Conservation (phyloP, 2,113 vertebrate genomes). For the Gymnobelideus leadbeateri region DNA sequence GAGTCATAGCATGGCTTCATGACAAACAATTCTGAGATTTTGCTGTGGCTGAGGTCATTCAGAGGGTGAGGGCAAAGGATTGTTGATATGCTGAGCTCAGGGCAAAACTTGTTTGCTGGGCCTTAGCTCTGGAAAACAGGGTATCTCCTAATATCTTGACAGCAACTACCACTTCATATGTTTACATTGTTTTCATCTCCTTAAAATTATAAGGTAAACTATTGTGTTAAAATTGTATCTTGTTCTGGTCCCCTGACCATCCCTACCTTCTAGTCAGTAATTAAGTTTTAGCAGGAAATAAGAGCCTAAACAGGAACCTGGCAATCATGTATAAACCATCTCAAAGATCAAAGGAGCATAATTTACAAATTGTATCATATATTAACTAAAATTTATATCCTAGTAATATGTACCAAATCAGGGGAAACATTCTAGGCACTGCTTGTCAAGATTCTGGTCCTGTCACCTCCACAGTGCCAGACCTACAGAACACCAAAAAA, state of each 20-base stretch:
- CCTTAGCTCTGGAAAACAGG: no score
- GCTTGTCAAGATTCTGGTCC: no score
- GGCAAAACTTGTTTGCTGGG: no score
- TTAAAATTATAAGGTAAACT: background rate
- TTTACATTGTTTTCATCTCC: background rate
- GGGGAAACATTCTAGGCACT: no score
- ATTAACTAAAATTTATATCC: background rate
- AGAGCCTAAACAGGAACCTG: background rate
- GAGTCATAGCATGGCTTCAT: no score
- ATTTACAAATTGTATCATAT: background rate
- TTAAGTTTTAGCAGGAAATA: background rate
- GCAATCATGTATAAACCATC: background rate
- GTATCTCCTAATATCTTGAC: no score
- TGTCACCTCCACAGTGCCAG: no score
- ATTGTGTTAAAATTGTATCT: background rate
- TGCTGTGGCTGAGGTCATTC: no score
- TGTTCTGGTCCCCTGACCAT: background rate
- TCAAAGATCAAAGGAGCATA: background rate
- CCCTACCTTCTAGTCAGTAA: background rate
- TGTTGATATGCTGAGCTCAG: no score
- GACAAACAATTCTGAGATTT: no score
- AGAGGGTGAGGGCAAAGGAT: no score
- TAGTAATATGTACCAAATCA: background rate
- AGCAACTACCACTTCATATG: background rate
- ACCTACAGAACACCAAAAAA: no score